Base-by-base conservation (phyloP, 2,113 vertebrate genomes). In the Turdus rufiventris region DNA sequence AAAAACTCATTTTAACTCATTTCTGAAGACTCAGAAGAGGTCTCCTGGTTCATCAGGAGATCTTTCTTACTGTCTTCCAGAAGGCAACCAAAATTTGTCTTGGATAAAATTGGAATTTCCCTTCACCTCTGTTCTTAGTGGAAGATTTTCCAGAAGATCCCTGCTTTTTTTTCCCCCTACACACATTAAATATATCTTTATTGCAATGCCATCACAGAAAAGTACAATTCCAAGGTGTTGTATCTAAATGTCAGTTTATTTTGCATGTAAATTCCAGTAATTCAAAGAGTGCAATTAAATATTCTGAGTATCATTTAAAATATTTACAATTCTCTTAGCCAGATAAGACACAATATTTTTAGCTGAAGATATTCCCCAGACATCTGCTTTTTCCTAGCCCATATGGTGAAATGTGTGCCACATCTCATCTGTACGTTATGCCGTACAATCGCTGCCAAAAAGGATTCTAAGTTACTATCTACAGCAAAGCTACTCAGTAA, bases 311-410 rank as follows among this genome's bases (percentile, higher is more conserved):
- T 57, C 71, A 51, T 95, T 95, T 95, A 94, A 96, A 97, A 96
- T 95, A 96, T 96, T 97, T 97, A 96, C 95, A 73, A 93, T 93
- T 94, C 66, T 91, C 66, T 78, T 85, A 94, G 91, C 93, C 81
- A 94, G 93, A 94, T 62, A 94, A 93, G 94, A 92, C 91, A 93
- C 42, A 97, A 97, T 97, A 96, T 96, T 97, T 96, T 96, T 95
- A 95, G 91, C 95, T 88, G 36, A 91, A 94, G 89, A 88, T 87
- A 92, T 70, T 96, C 87, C 86, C 87, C 62, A 93, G 94, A 79
- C 96, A 95, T 94, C 94, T 97, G 96, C 71, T 94, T 97, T 95
- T 87, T 92, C 66, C 78, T 84, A 73, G 70, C 47, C 94, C 95
- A 96, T 95, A 96, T 96, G 93, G 91, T 65, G 15, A 54, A 95